phyloP scores from a whole-genome alignment of 2,113 vertebrate species.

The Tragulus kanchil region DNA sequence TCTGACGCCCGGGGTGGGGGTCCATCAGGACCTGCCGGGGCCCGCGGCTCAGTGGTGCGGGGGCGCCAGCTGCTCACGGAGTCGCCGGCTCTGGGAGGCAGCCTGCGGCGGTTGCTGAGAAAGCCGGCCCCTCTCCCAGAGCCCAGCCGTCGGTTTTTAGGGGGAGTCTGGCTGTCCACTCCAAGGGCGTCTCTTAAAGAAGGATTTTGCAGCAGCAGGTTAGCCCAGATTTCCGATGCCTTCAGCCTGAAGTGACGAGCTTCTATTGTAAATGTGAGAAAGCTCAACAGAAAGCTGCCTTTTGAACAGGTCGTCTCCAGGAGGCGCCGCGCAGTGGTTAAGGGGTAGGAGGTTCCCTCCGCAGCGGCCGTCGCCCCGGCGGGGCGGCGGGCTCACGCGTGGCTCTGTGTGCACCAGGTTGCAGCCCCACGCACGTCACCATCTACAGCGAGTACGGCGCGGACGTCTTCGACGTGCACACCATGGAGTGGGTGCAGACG shows the following conservation, averaged over 20 bases:
- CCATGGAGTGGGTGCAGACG: conserved; percentile 98
- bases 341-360: background rate
- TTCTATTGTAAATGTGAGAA: fast-evolving
- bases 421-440: conserved; percentile 93
- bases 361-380: no score
- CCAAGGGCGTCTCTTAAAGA: background rate
- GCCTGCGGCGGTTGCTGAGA: fast-evolving
- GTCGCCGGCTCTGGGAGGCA: no score
- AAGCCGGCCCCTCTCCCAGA: fast-evolving
- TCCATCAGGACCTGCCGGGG: fast-evolving
- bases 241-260: background rate
- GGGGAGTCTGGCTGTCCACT: background rate
- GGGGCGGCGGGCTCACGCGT: background rate
- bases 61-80: no score
- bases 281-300: background rate
- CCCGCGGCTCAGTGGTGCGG: fast-evolving
- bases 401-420: conserved; percentile 89
- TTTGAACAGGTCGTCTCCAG: fast-evolving
- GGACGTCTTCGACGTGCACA: conserved; percentile 96
- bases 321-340: fast-evolving
- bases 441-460: conserved; percentile 98
- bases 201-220: background rate
- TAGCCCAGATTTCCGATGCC: fast-evolving
- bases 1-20: fast-evolving
- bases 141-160: background rate